Evolutionary conservation across 2,888 invertebrate genomes (phyloP).

Genomic region (Rambutsinella grinnellia): DNA sequence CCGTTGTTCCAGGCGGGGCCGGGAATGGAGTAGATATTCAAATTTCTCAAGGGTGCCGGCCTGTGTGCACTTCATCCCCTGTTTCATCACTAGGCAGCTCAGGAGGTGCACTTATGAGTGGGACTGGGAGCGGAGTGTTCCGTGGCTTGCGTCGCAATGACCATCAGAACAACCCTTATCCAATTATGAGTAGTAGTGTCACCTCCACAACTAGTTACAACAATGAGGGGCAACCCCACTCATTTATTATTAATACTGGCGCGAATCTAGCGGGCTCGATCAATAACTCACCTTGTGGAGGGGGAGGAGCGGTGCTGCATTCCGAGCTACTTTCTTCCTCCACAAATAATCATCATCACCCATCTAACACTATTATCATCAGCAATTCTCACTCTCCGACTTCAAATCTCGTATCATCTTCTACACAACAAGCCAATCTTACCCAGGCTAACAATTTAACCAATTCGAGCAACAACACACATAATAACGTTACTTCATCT

Average conservation of each 20-base stretch:
- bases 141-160: conserved; percentile 59
- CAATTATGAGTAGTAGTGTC: conserved; percentile 48
- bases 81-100: conserved; percentile 53
- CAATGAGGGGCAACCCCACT: conserved; percentile 41
- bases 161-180: conserved; percentile 41
- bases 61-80: conserved; percentile 31
- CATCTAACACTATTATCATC: conserved; percentile 43
- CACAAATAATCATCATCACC: conserved; percentile 46
- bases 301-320: conserved; percentile 54
- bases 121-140: conserved; percentile 64
- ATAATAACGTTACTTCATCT: conserved; percentile 33
- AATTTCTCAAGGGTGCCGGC: conserved; percentile 27
- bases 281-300: conserved; percentile 38
- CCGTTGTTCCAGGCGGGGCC: conserved; percentile 64
- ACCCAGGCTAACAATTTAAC: conserved; percentile 67
- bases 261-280: conserved; percentile 26
- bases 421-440: conserved; percentile 50
- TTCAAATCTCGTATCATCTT: conserved; percentile 66
- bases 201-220: conserved; percentile 51
- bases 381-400: conserved; percentile 70
- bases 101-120: conserved; percentile 63
- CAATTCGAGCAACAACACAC: conserved; percentile 37
- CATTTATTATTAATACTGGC: conserved; percentile 40
- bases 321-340: conserved; percentile 43
- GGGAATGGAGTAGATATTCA: conserved; percentile 17